These are phyloP conservation scores for Daktulosphaira vitifoliae DNA, from an alignment of 1,140 invertebrate genomes.

Conservation along the genomic window DNA sequence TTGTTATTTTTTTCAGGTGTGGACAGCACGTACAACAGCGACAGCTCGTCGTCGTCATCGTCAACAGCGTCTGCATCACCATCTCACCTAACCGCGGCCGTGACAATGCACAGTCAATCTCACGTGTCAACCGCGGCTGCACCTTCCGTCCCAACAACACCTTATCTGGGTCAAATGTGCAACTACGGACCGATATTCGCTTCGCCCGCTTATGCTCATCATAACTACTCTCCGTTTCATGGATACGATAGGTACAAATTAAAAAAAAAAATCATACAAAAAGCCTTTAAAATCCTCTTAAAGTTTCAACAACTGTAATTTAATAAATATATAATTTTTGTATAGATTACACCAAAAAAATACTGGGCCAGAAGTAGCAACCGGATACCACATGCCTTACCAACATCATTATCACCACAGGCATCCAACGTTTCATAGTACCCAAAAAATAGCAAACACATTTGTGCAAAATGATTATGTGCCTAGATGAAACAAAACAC, in stretches of 20 bases:
- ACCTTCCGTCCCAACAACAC: not conserved
- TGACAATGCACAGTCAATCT: not conserved
- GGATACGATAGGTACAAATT: constrained; percentile 29
- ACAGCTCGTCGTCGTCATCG: constrained; percentile 16
- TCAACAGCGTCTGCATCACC: not conserved
- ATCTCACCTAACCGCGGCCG: not conserved
- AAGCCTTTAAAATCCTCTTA: too few species aligned
- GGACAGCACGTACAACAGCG: constrained; percentile 21
- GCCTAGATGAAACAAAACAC: constrained; percentile 8
- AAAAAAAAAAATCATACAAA: too few species aligned
- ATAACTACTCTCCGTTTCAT: constrained; percentile 23
- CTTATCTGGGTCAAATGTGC: constrained; percentile 19
- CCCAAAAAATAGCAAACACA: constrained; percentile 8
- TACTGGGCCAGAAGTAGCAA: not conserved
- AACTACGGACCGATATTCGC: constrained; percentile 29
- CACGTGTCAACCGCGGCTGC: not conserved
- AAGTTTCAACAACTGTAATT: too few species aligned
- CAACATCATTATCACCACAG: constrained; percentile 27
- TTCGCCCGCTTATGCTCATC: constrained; percentile 5
- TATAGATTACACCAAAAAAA: constrained; percentile 26
- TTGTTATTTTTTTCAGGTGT: not conserved
- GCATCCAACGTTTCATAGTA: constrained; percentile 11
- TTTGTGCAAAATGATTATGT: constrained; percentile 22
- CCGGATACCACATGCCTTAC: constrained; percentile 31
- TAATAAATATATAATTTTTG: not conserved